Conservation (phyloP, 2,113 vertebrate species). For the Sinocyclocheilus anshuiensis region DNA sequence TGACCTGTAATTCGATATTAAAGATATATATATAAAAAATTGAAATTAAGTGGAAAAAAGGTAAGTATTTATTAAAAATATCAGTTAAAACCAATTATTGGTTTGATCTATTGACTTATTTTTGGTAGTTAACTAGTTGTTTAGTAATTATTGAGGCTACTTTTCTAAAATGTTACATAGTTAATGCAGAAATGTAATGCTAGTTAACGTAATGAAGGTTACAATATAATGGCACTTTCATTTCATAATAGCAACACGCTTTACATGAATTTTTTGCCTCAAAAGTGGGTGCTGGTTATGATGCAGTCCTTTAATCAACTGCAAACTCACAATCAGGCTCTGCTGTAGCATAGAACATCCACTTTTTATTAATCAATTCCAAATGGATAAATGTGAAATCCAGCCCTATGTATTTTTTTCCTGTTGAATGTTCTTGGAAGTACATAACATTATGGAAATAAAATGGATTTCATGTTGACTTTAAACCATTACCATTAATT, state of each 20-base stretch:
- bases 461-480: slow-evolving; percentile 34
- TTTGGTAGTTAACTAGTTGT: neutral
- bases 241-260: neutral
- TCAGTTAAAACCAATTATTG: too few relatives aligned
- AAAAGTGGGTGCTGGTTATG: neutral
- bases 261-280: neutral
- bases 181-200: too few relatives aligned
- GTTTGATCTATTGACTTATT: neutral
- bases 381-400: neutral
- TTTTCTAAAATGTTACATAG: neutral
- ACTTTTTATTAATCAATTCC: neutral
- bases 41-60: too few relatives aligned
- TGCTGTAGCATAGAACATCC: neutral
- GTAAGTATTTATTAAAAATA: neutral
- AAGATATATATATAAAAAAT: neutral
- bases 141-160: neutral
- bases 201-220: too few relatives aligned
- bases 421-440: neutral
- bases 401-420: neutral
- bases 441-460: neutral
- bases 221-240: neutral
- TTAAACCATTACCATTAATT: slow-evolving; percentile 53
- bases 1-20: neutral
- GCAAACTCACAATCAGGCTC: neutral
- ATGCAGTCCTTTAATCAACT: neutral